Evolutionary conservation across 1,140 invertebrate genomes (phyloP), one percentile per base, ranked within the genome.

Genomic region (Drosophila lacteicornis): DNA sequence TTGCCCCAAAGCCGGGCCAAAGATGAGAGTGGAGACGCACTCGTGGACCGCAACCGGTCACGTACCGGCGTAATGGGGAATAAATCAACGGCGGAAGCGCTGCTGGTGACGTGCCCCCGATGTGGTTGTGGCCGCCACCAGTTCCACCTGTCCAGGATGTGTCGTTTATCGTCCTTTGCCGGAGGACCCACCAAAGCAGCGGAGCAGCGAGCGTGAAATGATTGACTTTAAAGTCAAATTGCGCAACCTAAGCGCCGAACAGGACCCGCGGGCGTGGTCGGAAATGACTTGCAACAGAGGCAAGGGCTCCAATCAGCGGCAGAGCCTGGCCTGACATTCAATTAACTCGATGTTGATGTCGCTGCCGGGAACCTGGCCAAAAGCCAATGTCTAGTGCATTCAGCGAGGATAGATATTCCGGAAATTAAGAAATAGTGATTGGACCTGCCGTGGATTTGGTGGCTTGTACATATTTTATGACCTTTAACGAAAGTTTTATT

Each of bases 221-320:
- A 87, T 87, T 80, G 80, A 83, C 77, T 87, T 88, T 88, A 87
- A 88, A 88, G 77, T 80, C 80, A 87, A 80, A 75, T 71, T 83
- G 80, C 69, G 62, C 73, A 78, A 80, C 71, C 79, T 80, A 83
- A 70, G 71, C 51, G 40, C 36, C 45, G 56, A 30, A 53, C 25
- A 19, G 43, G 13, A 13, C 5, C 40, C 42, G 22, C 17, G 46
- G 62, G 77, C 66, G 53, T 60, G 36, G 36, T 40, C 60, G 70
- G 51, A 80, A 80, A 83, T 77, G 73, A 68, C 80, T 83, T 76
- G 60, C 33, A 50, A 33, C 45, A 36, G 13, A 1, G 53, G 19
- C 61, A 27, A 17, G 38, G 55, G 19, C 56, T 46, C 49, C 56
- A 30, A 68, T 66, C 33, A 57, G 74, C 59, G 56, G 13, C 74